A percentile compares a stretch with the other conserved stretches of the same genome.
Evolutionary conservation across 1,140 invertebrate species (phyloP).

Genomic region (Manduca sexta): DNA sequence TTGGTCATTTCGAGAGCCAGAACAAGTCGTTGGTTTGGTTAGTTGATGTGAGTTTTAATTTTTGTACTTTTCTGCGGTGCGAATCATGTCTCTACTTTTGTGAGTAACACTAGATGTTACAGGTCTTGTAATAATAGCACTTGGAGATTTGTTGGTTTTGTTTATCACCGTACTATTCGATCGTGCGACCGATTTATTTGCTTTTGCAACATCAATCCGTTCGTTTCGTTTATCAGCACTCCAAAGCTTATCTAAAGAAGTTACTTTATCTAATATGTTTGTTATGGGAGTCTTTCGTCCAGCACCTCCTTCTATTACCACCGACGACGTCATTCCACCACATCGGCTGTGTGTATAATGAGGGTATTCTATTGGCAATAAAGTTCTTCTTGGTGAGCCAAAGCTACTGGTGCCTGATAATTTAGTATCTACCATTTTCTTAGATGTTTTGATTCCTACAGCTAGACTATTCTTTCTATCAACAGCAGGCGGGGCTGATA

Average conservation of each 20-base stretch:
- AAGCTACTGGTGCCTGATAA: slow-evolving; percentile 60
- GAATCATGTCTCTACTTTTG: slow-evolving; percentile 61
- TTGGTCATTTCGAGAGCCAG: slow-evolving; percentile 26
- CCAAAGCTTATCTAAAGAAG: slow-evolving; percentile 67
- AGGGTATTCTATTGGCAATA: slow-evolving; percentile 62
- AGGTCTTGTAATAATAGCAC: slow-evolving; percentile 16
- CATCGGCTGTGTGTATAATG: slow-evolving; percentile 37
- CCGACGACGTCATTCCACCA: slow-evolving; percentile 28
- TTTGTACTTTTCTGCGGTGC: slow-evolving; percentile 61
- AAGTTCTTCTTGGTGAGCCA: slow-evolving; percentile 58
- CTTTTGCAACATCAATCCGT: slow-evolving; percentile 48
- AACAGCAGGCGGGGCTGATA: slow-evolving; percentile 46
- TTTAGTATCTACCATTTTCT: slow-evolving; percentile 24
- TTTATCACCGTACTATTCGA: slow-evolving; percentile 5
- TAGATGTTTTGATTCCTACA: slow-evolving; percentile 11
- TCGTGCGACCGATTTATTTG: slow-evolving; percentile 34
- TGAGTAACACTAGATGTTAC: slow-evolving; percentile 26
- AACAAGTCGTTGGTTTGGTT: slow-evolving; percentile 41
- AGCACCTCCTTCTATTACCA: slow-evolving; percentile 64
- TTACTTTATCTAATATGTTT: slow-evolving; percentile 67
- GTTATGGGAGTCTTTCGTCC: slow-evolving; percentile 68
- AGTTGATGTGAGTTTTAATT: slow-evolving; percentile 41
- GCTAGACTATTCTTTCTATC: slow-evolving; percentile 36
- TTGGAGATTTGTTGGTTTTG: slow-evolving; percentile 8
- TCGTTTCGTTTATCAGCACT: slow-evolving; percentile 65